Evolutionary conservation across 2,113 vertebrate genomes (phyloP).

Genomic region (Synodontis membranacea): DNA sequence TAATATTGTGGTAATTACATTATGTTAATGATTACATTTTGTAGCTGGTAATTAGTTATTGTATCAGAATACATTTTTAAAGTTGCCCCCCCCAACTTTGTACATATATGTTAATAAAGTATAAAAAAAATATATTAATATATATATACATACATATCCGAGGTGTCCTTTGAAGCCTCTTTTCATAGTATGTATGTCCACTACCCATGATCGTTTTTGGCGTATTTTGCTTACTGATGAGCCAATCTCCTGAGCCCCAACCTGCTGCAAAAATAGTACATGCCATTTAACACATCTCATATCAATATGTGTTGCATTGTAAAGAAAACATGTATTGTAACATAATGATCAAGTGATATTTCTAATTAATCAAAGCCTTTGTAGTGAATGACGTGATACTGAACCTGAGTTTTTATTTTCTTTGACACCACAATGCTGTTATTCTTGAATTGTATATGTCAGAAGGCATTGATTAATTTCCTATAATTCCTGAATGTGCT

Average conservation of each 20-base stretch:
- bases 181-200: neutral
- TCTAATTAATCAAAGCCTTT: neutral
- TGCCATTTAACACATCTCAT: neutral
- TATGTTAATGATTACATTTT: too few species aligned
- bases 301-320: neutral
- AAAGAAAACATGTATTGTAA: neutral
- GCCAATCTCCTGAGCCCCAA: neutral
- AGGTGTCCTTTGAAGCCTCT: neutral
- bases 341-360: neutral
- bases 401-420: neutral
- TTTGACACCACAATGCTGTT: neutral
- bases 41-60: too few species aligned
- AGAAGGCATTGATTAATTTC: neutral
- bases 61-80: too few species aligned
- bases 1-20: too few species aligned
- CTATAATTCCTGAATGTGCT: neutral
- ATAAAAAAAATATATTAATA: too few species aligned
- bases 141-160: neutral
- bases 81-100: too few species aligned
- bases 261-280: neutral
- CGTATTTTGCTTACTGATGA: neutral
- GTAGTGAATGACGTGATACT: neutral
- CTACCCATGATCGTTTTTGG: conserved; percentile 29
- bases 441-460: neutral
- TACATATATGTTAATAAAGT: too few species aligned